Base-by-base conservation (phyloP, 2,113 vertebrate species). In the Typhlomys cinereus region DNA sequence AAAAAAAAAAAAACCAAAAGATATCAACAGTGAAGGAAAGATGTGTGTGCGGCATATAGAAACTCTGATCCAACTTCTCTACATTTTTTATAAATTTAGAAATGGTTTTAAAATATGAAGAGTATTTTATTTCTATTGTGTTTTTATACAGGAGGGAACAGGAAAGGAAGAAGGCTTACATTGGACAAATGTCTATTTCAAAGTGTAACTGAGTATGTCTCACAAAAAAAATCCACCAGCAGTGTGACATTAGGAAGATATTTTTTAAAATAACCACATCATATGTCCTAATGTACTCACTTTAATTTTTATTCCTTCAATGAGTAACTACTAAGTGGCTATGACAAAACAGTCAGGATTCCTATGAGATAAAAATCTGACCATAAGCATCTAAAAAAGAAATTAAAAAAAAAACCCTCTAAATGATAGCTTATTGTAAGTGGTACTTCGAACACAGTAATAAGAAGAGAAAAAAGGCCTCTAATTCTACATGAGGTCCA, bases 11-110 rank as follows among this genome's bases (percentile, higher is more conserved):
- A 59, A 89, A 25, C 67, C 29, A 92, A 44, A 78, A 81, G 76
- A 89, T 64, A 27, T 50, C 80, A 75, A 7, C 48, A 80, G 85
- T 15, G 88, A 31, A 84, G 27, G 52, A 80, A 94, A 36, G 54
- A 57, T 57, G 54, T 18, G 27, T 50, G 27, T 31, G 17, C 0
- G 5, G n/a, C 18, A 71, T 21, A 41, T n/a, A 23, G 29, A 52
- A 89, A 92, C 31, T 81, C 81, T 69, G 31, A n/a, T 62, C 85
- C 15, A 48, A 75, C 15, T 54, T 91, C 61, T 57, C 15, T 2
- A 71, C 57, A 76, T 86, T 94, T 86, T 94, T 89, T 86, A 11
- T 62, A 79, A 79, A 67, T 79, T 29, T 74, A 89, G 75, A 90
- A 86, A 23, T 10, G 20, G 21, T 76, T 75, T 48, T 82, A 89